Conservation (phyloP, 2,113 vertebrate genomes). For the Narcine bancroftii region DNA sequence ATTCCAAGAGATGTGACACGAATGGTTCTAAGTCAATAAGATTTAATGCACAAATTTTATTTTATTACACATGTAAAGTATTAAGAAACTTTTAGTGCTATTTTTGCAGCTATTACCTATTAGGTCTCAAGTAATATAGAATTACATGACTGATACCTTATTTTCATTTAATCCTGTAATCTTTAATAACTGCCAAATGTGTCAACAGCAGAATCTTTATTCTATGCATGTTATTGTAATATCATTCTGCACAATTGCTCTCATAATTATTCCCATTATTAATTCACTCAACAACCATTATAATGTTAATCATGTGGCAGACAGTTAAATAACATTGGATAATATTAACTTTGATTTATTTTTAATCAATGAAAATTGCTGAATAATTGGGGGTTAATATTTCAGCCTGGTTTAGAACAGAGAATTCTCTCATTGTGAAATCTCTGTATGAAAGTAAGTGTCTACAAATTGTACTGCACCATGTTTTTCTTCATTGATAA, state of each 20-base stretch:
- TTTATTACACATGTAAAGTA: background rate
- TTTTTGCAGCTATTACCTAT: background rate
- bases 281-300: background rate
- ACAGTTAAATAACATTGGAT: background rate
- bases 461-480: too few species aligned
- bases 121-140: background rate
- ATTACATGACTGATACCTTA: background rate
- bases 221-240: constrained; percentile 12
- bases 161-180: constrained; percentile 17
- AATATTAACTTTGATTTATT: background rate
- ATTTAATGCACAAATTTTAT: background rate
- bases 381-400: background rate
- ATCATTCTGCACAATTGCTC: background rate
- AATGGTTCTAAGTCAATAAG: background rate
- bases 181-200: background rate
- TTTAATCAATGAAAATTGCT: background rate
- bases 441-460: background rate
- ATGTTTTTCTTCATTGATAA: too few species aligned
- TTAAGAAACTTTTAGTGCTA: background rate
- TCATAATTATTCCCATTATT: constrained; percentile 24
- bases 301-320: background rate
- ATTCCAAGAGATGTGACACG: background rate
- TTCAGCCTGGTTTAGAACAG: background rate
- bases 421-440: background rate
- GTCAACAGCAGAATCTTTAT: background rate